These are phyloP conservation scores for Macrotis lagotis DNA, from an alignment of 2,113 vertebrate species.

Conservation along the genomic window DNA sequence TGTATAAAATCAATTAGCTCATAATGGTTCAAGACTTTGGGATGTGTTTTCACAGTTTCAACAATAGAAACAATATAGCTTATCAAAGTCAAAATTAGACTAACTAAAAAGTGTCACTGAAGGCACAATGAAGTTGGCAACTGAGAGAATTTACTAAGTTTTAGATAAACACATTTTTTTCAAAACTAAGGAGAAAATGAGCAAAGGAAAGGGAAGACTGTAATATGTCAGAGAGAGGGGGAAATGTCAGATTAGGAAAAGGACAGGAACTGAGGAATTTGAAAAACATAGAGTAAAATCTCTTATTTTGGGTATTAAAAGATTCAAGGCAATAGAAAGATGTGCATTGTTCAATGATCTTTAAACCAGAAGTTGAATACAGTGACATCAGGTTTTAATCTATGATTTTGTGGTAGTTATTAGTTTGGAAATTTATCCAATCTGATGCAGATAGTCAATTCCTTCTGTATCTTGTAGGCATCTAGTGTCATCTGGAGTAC, in stretches of 20 bases:
- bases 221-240: neutral
- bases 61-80: conserved; percentile 20
- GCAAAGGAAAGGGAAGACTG: neutral
- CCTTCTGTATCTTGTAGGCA: neutral
- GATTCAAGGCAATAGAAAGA: neutral
- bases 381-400: neutral
- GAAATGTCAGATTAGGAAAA: neutral
- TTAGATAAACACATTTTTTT: neutral
- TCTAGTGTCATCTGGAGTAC: neutral
- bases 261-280: neutral
- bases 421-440: neutral
- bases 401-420: neutral
- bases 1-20: conserved; percentile 63
- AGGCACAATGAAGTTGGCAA: neutral
- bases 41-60: conserved; percentile 39
- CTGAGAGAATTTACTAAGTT: neutral
- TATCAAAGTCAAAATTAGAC: conserved; percentile 37
- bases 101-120: conserved; percentile 46
- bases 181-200: neutral
- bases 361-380: neutral
- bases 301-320: neutral
- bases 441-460: neutral
- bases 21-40: conserved; percentile 40
- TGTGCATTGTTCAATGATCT: neutral
- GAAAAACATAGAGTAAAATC: neutral